Conservation (phyloP, 1,140 invertebrate genomes). For the Hylyphantes graminicola region DNA sequence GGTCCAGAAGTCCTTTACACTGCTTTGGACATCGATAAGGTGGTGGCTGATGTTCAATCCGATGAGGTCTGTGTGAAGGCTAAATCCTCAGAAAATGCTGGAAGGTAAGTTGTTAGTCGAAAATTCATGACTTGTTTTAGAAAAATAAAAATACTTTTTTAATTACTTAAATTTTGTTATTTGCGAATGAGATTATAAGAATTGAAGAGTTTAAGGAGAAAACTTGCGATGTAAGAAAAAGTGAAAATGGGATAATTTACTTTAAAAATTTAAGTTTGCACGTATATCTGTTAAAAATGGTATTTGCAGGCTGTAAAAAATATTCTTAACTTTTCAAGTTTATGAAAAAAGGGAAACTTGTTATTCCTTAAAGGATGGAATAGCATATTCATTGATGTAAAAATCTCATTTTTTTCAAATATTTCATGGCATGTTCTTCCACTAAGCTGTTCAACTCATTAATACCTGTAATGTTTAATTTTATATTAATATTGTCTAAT, state of each 20-base stretch:
- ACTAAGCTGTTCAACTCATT: neutral
- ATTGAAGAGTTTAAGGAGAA: neutral
- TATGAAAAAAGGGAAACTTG: neutral
- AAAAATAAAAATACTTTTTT: conserved; percentile 3
- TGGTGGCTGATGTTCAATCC: conserved; percentile 25
- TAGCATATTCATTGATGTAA: neutral
- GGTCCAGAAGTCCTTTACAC: conserved; percentile 36
- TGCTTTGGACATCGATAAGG: conserved; percentile 46
- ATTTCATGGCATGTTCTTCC: neutral
- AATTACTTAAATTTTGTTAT: neutral
- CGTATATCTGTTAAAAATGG: neutral
- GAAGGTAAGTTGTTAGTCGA: conserved; percentile 36
- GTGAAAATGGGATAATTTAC: neutral
- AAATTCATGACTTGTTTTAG: neutral
- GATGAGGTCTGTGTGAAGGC: conserved; percentile 18
- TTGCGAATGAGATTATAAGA: neutral
- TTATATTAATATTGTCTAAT: neutral
- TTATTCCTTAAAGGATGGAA: neutral
- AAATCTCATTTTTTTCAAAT: neutral
- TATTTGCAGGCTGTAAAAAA: too few species aligned
- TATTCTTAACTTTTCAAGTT: neutral
- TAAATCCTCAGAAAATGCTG: conserved; percentile 55
- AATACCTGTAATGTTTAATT: neutral
- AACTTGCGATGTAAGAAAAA: neutral
- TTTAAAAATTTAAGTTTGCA: neutral